Evolutionary conservation across 2,113 vertebrate species (phyloP), one percentile per base, ranked within the genome.

Genomic region (Phalacrocorax carbo): DNA sequence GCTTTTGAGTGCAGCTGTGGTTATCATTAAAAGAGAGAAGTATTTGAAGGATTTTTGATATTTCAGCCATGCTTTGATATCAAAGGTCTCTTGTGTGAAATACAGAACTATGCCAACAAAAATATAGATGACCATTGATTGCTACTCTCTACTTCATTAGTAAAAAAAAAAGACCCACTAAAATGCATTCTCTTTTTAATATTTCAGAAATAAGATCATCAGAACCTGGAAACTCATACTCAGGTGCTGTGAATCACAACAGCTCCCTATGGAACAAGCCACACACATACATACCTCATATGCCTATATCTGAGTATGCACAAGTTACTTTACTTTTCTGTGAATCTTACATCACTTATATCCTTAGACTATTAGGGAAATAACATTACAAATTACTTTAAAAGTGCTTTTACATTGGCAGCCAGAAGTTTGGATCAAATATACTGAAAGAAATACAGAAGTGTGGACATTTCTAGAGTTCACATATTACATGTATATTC

Each of bases 41-140:
- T 38, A 88, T 89, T 94, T 85, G 44, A 85, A 94, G 29, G 75
- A 85, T 94, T 92, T 95, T 92, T 94, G 55, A 29, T 82, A 76
- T 82, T 94, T 90, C 52, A 92, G 29, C 61, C 75, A 60, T 52
- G 19, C 38, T 96, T 91, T 78, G 51, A 65, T 88, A 91, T 62
- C n/a, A 85, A 21, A 88, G 18, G 34, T 80, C 16, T 90, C 52
- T 62, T 73, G 9, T 82, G 77, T 89, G 73, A 91, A 93, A 75
- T 78, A 75, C 20, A 82, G 11, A 26, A 27, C 20, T 75, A 73
- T 16, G 61, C 54, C 82, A 94, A 65, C 10, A 49, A 90, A 94
- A 94, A 75, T 40, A 68, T 3, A 75, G 38, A 54, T 82, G 51
- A 66, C 11, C 16, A 73, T 48, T 91, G 27, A 86, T 32, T 49